These are phyloP conservation scores for Callyntrura sp. DNA, from an alignment of 2,888 invertebrate species.

Conservation along the genomic window DNA sequence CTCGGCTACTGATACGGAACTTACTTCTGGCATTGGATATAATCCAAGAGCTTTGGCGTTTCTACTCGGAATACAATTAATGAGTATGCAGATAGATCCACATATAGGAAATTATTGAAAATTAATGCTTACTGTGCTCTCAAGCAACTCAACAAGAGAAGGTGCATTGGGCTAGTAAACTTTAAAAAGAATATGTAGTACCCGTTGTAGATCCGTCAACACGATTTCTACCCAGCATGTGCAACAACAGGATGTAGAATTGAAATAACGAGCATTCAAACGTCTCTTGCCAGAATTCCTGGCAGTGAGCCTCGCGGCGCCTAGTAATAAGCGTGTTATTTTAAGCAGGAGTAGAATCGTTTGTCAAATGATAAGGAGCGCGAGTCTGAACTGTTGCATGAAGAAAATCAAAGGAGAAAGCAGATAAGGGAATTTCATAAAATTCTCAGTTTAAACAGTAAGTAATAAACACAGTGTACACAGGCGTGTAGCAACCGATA, in stretches of 20 bases:
- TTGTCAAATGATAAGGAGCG: not conserved
- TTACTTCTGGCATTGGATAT: no score
- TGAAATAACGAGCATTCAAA: no score
- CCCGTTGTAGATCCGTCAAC: not conserved
- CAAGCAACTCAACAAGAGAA: not conserved
- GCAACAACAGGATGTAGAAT: no score
- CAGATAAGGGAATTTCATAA: not conserved
- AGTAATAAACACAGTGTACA: not conserved
- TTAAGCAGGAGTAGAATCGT: not conserved
- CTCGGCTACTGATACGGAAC: not conserved
- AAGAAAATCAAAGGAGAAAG: not conserved
- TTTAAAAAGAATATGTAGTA: not conserved
- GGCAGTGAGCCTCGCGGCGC: not conserved
- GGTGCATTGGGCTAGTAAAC: not conserved
- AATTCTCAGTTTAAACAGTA: conserved; percentile 2
- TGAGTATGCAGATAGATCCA: no score
- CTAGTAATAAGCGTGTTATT: not conserved
- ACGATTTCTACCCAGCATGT: no score
- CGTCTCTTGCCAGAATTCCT: not conserved
- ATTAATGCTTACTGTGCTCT: not conserved
- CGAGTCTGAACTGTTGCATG: not conserved
- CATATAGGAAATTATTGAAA: not conserved
- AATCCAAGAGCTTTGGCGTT: no score
- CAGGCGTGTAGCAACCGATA: not conserved
- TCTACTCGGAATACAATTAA: no score